A percentile compares a stretch with the other conserved stretches of the same genome.
Conservation (phyloP, 2,797 vertebrate genomes). For the Hippopotamyrus pictus region DNA sequence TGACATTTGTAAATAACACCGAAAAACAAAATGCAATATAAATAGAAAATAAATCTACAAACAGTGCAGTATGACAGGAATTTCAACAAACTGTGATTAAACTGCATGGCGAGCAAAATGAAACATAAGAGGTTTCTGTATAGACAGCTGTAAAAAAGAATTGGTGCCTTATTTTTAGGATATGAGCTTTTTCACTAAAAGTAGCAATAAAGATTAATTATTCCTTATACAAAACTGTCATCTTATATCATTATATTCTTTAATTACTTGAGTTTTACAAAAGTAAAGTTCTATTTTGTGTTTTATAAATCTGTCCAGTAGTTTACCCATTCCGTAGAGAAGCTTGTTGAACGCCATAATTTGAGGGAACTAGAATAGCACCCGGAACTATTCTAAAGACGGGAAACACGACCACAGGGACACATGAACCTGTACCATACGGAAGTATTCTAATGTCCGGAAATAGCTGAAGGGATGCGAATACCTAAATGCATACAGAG, state of each 20-base stretch:
- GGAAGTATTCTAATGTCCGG: conserved; percentile 67
- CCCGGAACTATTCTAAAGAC: not conserved
- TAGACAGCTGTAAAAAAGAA: not conserved
- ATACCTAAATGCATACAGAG: conserved; percentile 25
- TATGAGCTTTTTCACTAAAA: not conserved
- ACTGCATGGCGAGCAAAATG: not conserved
- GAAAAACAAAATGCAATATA: not conserved
- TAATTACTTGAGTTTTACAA: not conserved
- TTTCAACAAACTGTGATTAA: not conserved
- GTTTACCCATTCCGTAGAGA: not conserved
- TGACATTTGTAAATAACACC: not conserved
- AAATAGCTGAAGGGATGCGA: conserved; percentile 65
- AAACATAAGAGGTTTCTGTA: not conserved
- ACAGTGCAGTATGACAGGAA: not conserved
- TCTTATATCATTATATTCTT: not conserved
- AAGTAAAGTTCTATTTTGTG: not conserved
- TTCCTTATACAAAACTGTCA: not conserved
- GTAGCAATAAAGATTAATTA: not conserved
- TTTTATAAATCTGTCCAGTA: not conserved
- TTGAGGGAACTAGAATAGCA: not conserved
- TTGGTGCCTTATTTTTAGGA: not conserved
- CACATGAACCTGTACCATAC: conserved; percentile 40
- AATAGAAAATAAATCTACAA: not conserved
- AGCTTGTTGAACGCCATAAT: not conserved
- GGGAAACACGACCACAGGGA: not conserved